Conservation (phyloP, 2,888 invertebrate genomes). For the Stictocephala bisonia region DNA sequence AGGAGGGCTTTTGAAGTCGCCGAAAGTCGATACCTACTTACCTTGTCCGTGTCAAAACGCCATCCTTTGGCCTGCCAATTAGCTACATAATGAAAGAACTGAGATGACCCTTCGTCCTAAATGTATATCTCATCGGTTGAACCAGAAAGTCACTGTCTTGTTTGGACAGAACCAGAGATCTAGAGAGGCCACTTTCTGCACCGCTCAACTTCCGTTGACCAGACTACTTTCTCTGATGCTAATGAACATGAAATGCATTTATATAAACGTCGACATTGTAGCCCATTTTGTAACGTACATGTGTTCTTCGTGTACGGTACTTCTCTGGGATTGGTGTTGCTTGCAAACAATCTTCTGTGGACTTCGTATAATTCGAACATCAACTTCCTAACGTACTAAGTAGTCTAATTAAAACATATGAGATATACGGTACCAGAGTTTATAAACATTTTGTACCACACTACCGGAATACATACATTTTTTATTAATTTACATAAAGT, state of each 20-base stretch:
- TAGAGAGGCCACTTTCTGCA: background rate
- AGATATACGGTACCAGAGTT: no score
- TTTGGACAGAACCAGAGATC: background rate
- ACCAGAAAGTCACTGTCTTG: conserved; percentile 23
- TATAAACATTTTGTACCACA: no score
- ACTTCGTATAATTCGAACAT: no score
- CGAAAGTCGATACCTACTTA: conserved; percentile 42
- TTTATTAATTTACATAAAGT: no score
- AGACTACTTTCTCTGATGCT: conserved; percentile 16
- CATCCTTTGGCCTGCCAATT: conserved; percentile 20
- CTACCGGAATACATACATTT: no score
- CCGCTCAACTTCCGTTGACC: no score
- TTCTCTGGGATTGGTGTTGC: no score
- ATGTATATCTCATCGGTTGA: conserved; percentile 9
- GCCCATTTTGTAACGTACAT: no score
- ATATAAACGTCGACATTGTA: background rate
- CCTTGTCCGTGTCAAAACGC: conserved; percentile 39
- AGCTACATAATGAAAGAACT: conserved; percentile 20
- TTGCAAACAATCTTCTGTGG: no score
- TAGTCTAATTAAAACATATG: no score
- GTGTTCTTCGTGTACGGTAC: no score
- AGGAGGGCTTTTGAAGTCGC: conserved; percentile 23
- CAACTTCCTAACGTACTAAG: no score
- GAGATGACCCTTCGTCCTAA: background rate
- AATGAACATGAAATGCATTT: conserved; percentile 36